Percentiles rank a stretch among this genome's conserved stretches.
Conservation (phyloP, 2,888 invertebrate species). For the Chaetogeoica ovagalla region DNA sequence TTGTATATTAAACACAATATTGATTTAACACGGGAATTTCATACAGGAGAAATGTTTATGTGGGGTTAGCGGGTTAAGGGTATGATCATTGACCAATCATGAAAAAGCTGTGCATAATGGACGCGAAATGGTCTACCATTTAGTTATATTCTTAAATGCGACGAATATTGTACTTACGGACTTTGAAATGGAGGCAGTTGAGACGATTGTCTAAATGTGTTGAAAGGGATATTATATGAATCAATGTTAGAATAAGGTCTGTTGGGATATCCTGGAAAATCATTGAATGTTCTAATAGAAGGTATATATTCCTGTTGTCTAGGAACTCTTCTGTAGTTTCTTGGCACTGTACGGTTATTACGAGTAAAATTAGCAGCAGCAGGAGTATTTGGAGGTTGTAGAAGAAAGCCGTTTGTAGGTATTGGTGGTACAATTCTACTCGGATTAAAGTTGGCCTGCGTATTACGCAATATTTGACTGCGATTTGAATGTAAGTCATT, state of each 20-base stretch:
- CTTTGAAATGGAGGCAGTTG: neutral
- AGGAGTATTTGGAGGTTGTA: too few species aligned
- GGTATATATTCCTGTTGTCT: neutral
- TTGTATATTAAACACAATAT: too few species aligned
- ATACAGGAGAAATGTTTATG: too few species aligned
- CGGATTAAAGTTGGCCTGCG: neutral
- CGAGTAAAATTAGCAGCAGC: neutral
- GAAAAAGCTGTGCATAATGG: too few species aligned
- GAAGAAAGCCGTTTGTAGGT: too few species aligned
- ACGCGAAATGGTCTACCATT: too few species aligned
- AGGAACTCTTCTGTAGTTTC: neutral
- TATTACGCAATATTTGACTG: neutral
- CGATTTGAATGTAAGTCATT: too few species aligned
- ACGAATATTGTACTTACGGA: constrained; percentile 23
- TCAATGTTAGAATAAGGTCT: constrained; percentile 15
- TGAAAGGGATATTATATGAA: constrained; percentile 16
- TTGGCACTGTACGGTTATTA: neutral
- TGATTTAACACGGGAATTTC: too few species aligned
- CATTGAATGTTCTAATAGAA: neutral
- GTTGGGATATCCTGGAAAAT: neutral
- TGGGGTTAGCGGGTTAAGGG: too few species aligned
- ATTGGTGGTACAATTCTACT: constrained; percentile 24
- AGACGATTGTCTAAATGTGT: constrained; percentile 1
- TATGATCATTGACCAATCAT: too few species aligned
- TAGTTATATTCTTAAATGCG: too few species aligned